Conservation (phyloP, 2,888 invertebrate genomes). For the Acanthococcus lagerstroemiae region DNA sequence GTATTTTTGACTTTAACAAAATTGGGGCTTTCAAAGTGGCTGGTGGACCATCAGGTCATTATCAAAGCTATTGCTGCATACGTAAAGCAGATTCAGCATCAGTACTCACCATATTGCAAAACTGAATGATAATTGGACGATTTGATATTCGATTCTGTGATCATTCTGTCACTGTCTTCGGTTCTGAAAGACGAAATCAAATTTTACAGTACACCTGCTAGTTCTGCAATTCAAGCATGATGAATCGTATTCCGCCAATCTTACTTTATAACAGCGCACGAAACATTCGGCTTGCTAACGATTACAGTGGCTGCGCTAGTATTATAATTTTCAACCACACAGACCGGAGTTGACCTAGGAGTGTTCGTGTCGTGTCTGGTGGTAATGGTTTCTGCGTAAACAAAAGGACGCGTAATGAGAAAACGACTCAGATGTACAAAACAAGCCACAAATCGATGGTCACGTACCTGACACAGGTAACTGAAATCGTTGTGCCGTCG, state of each 20-base stretch:
- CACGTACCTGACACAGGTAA: constrained; percentile 20
- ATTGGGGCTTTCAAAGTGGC: too few species aligned
- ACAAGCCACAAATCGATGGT: background rate
- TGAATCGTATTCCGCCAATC: too few species aligned
- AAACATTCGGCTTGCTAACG: constrained; percentile 8
- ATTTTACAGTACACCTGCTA: background rate
- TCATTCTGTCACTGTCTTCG: too few species aligned
- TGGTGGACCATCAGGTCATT: too few species aligned
- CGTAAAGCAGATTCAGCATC: too few species aligned
- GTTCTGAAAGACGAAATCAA: background rate
- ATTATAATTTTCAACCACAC: constrained; percentile 14
- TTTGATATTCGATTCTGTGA: too few species aligned
- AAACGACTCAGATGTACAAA: background rate
- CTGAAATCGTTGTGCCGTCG: constrained; percentile 1
- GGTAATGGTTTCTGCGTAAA: constrained; percentile 2
- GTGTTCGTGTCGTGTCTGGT: background rate
- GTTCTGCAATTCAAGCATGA: too few species aligned
- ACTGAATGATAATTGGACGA: background rate
- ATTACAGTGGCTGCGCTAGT: constrained; percentile 1
- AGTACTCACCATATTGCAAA: constrained; percentile 7
- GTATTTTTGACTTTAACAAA: too few species aligned
- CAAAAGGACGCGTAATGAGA: too few species aligned
- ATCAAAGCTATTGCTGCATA: too few species aligned
- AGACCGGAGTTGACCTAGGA: background rate
- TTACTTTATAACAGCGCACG: background rate